A percentile compares a stretch with the other conserved stretches of the same genome.
Conservation (phyloP, 1,140 invertebrate genomes). For the Metopolophium dirhodum region DNA sequence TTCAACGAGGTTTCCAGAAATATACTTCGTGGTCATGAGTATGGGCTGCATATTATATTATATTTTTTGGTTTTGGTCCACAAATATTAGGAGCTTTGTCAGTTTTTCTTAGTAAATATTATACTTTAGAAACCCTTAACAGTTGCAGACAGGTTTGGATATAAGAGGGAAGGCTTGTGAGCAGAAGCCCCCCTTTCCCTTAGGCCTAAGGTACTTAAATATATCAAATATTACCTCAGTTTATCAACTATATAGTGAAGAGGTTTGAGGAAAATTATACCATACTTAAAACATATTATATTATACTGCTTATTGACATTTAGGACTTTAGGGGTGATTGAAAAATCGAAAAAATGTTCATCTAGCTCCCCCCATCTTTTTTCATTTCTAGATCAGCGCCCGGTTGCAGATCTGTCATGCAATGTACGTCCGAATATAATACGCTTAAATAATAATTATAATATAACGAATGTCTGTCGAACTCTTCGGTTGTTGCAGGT, state of each 20-base stretch:
- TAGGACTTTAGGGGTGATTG: too few relatives aligned
- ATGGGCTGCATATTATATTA: not conserved
- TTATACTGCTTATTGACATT: too few relatives aligned
- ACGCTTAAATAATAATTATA: not conserved
- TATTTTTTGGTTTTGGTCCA: not conserved
- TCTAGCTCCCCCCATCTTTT: too few relatives aligned
- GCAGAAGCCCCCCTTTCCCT: too few relatives aligned
- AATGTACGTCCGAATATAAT: not conserved
- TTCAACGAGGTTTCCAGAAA: not conserved
- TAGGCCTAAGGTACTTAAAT: too few relatives aligned
- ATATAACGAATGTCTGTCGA: not conserved
- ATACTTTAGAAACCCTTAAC: not conserved
- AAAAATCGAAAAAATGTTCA: too few relatives aligned
- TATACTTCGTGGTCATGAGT: not conserved
- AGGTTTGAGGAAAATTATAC: too few relatives aligned
- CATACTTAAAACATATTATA: too few relatives aligned
- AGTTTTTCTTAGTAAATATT: not conserved
- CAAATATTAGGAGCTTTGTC: not conserved
- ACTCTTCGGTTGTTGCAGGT: not conserved
- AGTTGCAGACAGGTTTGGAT: not conserved
- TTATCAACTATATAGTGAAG: too few relatives aligned
- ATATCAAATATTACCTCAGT: too few relatives aligned
- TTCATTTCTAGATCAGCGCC: too few relatives aligned
- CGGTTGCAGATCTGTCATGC: not conserved
- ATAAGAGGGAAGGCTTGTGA: too few relatives aligned